These are phyloP conservation scores for Desoria tigrina DNA, from an alignment of 2,888 invertebrate genomes.

Conservation along the genomic window DNA sequence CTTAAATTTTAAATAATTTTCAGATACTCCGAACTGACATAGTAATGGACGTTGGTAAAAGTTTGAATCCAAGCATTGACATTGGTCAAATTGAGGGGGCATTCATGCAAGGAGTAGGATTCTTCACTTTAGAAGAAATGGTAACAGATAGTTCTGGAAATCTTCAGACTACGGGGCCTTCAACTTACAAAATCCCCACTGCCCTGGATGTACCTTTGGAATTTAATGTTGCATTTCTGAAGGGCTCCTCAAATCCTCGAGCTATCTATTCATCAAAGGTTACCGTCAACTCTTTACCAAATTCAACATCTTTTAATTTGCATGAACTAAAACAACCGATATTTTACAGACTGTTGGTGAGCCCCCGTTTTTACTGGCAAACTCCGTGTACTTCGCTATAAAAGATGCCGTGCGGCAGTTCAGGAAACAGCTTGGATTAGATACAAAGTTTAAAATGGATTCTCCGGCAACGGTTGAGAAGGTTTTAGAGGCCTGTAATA, in stretches of 20 bases:
- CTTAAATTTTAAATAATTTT: too few relatives aligned
- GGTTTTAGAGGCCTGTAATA: conserved; percentile 30
- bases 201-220: conserved; percentile 87
- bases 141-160: conserved; percentile 78
- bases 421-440: conserved; percentile 30
- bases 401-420: conserved; percentile 36
- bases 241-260: conserved; percentile 81
- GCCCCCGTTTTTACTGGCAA: conserved; percentile 32
- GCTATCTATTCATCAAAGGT: conserved; percentile 96
- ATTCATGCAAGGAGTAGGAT: conserved; percentile 90
- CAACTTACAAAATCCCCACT: conserved; percentile 90
- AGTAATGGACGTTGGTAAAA: conserved; percentile 94
- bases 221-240: conserved; percentile 88
- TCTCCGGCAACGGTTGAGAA: conserved; percentile 39
- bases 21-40: conserved; percentile 80
- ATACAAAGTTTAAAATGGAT: conserved; percentile 34
- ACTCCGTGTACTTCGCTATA: conserved; percentile 37
- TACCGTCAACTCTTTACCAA: conserved; percentile 49
- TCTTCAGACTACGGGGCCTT: conserved; percentile 82
- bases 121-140: conserved; percentile 87
- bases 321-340: neutral
- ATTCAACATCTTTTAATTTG: too few relatives aligned
- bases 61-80: conserved; percentile 93
- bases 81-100: conserved; percentile 76
- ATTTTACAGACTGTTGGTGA: conserved; percentile 26